These are phyloP conservation scores for Acronicta aceris DNA, from an alignment of 2,888 invertebrate genomes.

Conservation along the genomic window DNA sequence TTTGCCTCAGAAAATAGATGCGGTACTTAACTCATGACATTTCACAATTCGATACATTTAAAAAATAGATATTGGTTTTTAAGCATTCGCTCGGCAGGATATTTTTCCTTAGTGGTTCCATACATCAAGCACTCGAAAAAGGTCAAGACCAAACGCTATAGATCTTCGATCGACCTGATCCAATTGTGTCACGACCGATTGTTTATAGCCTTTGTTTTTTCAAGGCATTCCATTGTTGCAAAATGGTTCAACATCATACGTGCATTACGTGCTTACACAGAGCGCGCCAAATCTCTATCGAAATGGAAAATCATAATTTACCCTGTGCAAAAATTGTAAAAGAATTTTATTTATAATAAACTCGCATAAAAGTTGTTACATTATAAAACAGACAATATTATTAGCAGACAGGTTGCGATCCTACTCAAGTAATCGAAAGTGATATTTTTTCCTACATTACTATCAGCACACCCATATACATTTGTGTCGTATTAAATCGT, in stretches of 20 bases:
- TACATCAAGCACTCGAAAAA: too few species aligned
- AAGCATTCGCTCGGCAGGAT: too few species aligned
- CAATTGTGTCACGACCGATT: background rate
- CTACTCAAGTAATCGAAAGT: slow-evolving; percentile 46
- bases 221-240: background rate
- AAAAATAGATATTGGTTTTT: too few species aligned
- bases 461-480: slow-evolving; percentile 57
- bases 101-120: too few species aligned
- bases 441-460: slow-evolving; percentile 58
- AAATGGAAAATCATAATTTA: background rate
- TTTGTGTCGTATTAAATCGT: slow-evolving; percentile 61
- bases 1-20: too few species aligned
- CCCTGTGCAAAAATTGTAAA: background rate
- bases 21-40: too few species aligned
- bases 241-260: background rate
- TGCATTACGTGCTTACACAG: too few species aligned
- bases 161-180: background rate
- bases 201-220: background rate
- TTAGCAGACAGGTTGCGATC: slow-evolving; percentile 23
- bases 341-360: background rate
- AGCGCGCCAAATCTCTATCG: too few species aligned
- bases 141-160: background rate
- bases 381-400: slow-evolving; percentile 26
- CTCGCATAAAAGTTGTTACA: background rate
- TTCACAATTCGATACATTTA: too few species aligned